A percentile compares a stretch with the other conserved stretches of the same genome.
These are phyloP conservation scores for Sphaerodactylus townsendi DNA, from an alignment of 2,113 vertebrate species.

Conservation along the genomic window DNA sequence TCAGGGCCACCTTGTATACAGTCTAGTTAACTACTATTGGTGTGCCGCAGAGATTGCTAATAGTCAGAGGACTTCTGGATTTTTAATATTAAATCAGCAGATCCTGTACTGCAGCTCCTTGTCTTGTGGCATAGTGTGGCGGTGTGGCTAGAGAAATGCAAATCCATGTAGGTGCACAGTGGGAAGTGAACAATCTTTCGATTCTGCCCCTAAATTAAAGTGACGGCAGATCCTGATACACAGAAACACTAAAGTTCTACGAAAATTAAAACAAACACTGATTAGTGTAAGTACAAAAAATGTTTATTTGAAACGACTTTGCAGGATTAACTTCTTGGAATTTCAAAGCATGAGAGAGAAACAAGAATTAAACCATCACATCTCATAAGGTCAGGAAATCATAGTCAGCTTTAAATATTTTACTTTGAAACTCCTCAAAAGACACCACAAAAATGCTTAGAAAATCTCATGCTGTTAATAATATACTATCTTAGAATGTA, in stretches of 20 bases:
- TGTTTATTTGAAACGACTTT: conserved; percentile 27
- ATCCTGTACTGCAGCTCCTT: neutral
- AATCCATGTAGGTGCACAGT: neutral
- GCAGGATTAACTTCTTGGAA: conserved; percentile 31
- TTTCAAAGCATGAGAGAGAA: conserved; percentile 48
- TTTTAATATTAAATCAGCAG: neutral
- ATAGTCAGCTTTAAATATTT: conserved; percentile 46
- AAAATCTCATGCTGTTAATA: conserved; percentile 55
- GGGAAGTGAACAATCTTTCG: neutral
- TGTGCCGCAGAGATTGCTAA: neutral
- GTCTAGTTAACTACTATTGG: neutral
- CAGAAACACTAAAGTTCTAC: conserved; percentile 12
- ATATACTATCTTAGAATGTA: conserved; percentile 7
- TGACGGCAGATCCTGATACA: conserved; percentile 9
- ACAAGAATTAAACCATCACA: conserved; percentile 57
- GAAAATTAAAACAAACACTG: conserved; percentile 42
- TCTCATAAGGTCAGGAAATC: conserved; percentile 58
- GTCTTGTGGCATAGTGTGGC: neutral
- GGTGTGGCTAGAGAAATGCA: neutral
- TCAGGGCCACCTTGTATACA: neutral
- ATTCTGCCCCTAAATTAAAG: neutral
- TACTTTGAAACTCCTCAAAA: conserved; percentile 57
- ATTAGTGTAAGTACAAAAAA: conserved; percentile 16
- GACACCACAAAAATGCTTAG: conserved; percentile 55
- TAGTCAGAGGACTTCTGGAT: too few species aligned